Evolutionary conservation across 2,888 invertebrate genomes (phyloP).

Genomic region (Lathronympha strigana): DNA sequence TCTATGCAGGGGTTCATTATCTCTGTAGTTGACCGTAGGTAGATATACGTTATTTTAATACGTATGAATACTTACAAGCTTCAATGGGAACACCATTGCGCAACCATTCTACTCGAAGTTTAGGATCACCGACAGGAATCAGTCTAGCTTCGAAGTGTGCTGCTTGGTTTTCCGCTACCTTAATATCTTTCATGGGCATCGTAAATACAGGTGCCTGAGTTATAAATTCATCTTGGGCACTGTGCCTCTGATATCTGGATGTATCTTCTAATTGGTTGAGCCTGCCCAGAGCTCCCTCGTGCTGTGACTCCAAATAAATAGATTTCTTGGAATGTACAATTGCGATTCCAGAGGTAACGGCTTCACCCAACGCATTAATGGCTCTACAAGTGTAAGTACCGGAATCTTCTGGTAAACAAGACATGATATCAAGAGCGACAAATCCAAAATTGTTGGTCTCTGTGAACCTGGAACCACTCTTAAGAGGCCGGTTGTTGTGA

Average conservation of each 20-base stretch:
- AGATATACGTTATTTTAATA: not conserved
- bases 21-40: too few species aligned
- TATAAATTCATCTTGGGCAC: constrained; percentile 90
- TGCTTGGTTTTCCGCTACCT: constrained; percentile 95
- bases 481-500: constrained; percentile 94
- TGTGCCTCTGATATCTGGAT: constrained; percentile 89
- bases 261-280: constrained; percentile 93
- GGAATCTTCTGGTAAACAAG: constrained; percentile 97
- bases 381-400: constrained; percentile 98
- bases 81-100: constrained; percentile 95
- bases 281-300: constrained; percentile 92
- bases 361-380: constrained; percentile 95
- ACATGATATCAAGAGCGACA: constrained; percentile 97
- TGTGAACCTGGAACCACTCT: constrained; percentile 97
- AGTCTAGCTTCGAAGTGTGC: constrained; percentile 97
- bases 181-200: constrained; percentile 93
- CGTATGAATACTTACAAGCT: constrained; percentile 87
- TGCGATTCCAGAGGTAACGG: constrained; percentile 95
- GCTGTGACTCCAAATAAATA: constrained; percentile 94
- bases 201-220: constrained; percentile 97
- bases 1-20: too few species aligned
- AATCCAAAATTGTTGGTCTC: constrained; percentile 99
- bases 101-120: constrained; percentile 96
- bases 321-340: constrained; percentile 93
- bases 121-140: constrained; percentile 97